Percentiles rank a stretch among this genome's conserved stretches.
Conservation (phyloP, 1,140 invertebrate genomes). For the Heliconius nattereri region DNA sequence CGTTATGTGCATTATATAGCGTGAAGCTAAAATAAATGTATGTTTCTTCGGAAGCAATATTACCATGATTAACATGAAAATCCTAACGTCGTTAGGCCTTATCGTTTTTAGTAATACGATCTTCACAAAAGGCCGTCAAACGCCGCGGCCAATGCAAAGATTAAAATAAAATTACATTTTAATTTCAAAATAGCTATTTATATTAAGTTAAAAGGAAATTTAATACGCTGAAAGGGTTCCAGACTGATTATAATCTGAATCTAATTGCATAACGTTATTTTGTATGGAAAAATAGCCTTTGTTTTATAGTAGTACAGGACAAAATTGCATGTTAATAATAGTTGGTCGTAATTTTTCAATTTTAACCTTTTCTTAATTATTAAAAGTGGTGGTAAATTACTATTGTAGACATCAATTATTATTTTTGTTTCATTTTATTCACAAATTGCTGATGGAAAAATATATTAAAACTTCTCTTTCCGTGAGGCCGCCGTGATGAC, state of each 20-base stretch:
- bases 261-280: slow-evolving; percentile 14
- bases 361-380: slow-evolving; percentile 8
- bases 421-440: background rate
- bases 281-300: slow-evolving; percentile 29
- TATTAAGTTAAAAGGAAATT: slow-evolving; percentile 40
- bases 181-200: slow-evolving; percentile 37
- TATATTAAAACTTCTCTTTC: background rate
- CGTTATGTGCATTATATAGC: too few relatives aligned
- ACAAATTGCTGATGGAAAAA: background rate
- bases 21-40: too few relatives aligned
- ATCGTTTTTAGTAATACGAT: slow-evolving; percentile 28
- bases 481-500: too few relatives aligned
- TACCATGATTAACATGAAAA: background rate
- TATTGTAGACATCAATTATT: background rate
- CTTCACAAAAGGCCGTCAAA: slow-evolving; percentile 26
- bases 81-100: background rate
- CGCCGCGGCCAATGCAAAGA: slow-evolving; percentile 29
- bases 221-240: slow-evolving; percentile 48
- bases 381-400: slow-evolving; percentile 12
- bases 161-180: slow-evolving; percentile 40
- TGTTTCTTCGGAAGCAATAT: background rate
- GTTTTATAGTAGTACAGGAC: background rate
- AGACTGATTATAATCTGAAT: slow-evolving; percentile 44
- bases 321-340: background rate
- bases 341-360: slow-evolving; percentile 14